phyloP scores from a whole-genome alignment of 2,888 invertebrate genomes.

The Myopa tessellatipennis region DNA sequence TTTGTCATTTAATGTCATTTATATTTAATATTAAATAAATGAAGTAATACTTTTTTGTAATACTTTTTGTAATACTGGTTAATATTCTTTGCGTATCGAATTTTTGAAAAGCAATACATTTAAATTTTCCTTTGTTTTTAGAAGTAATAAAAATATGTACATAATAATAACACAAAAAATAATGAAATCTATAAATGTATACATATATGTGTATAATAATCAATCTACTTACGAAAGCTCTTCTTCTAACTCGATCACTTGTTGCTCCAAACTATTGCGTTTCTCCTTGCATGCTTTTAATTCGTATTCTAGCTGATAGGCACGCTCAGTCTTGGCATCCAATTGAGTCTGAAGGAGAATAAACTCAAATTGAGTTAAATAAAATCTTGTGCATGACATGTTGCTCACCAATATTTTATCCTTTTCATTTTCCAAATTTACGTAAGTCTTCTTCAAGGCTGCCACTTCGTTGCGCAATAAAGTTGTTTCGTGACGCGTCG shows the following conservation, averaged over 20 bases:
- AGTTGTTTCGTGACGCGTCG: constrained; percentile 73
- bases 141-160: background rate
- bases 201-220: background rate
- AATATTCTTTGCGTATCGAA: background rate
- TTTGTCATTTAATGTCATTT: too few relatives aligned
- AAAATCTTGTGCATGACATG: too few relatives aligned
- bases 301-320: constrained; percentile 75
- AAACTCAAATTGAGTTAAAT: too few relatives aligned
- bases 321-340: constrained; percentile 79
- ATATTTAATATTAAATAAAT: too few relatives aligned
- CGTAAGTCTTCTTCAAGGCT: constrained; percentile 73
- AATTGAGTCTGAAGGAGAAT: constrained; percentile 70
- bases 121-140: background rate
- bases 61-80: too few relatives aligned
- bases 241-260: constrained; percentile 71
- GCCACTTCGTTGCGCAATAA: constrained; percentile 75
- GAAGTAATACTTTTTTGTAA: too few relatives aligned
- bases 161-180: constrained; percentile 7
- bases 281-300: constrained; percentile 72
- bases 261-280: constrained; percentile 71
- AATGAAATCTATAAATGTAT: constrained; percentile 12
- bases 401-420: constrained; percentile 72
- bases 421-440: constrained; percentile 78
- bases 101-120: background rate
- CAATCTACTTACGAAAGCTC: constrained; percentile 69